Base-by-base conservation (phyloP, 2,888 invertebrate genomes). In the Panopea generosa region DNA sequence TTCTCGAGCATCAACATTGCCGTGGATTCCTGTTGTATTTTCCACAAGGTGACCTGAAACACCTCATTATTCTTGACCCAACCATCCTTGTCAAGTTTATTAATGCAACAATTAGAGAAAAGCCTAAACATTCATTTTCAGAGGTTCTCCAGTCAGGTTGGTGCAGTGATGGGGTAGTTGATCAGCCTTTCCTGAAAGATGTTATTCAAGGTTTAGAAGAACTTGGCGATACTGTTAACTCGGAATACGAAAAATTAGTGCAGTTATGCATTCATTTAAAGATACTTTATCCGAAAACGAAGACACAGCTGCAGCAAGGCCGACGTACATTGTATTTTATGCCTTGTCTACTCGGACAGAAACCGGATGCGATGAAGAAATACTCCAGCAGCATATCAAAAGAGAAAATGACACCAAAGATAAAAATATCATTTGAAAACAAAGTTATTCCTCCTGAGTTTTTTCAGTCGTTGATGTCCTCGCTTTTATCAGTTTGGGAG, bases 1-100 rank as follows among this genome's bases (percentile, higher is more conserved):
- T 72, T 59, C 49, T 72, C 16, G 66, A 72, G n/a, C 60, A 72
- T 22, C 38, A 66, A 26, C 72, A 72, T 29, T 59, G 72, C 24
- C 52, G 65, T 29, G 72, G 72, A 3, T 60, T 53, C 20, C 60
- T 72, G 3, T 43, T 72, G 66, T 43, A 53, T n/a, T 72, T 66
- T 33, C 27, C 26, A 38, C 26, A 43, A 52, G 29, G 11, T 2
- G 47, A 38, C 24, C 18, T 53, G 24, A 60, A 65, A 47, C 59
- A 66, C 26, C 22, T 72, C 6, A 55, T 72, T 27, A 66, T 72
- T 24, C 55, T 72, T 9, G 60, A 72, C 20, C 72, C 72, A 1
- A 29, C 24, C 16, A 20, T 66, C 18, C 60, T 72, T 0, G 72
- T 62, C 16, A 47, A 65, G 2, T 66, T 66, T 16, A 59, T 72